A percentile compares a stretch with the other conserved stretches of the same genome.
These are phyloP conservation scores for Pseudomyrmex flavicornis DNA, from an alignment of 1,140 invertebrate genomes.

Conservation along the genomic window DNA sequence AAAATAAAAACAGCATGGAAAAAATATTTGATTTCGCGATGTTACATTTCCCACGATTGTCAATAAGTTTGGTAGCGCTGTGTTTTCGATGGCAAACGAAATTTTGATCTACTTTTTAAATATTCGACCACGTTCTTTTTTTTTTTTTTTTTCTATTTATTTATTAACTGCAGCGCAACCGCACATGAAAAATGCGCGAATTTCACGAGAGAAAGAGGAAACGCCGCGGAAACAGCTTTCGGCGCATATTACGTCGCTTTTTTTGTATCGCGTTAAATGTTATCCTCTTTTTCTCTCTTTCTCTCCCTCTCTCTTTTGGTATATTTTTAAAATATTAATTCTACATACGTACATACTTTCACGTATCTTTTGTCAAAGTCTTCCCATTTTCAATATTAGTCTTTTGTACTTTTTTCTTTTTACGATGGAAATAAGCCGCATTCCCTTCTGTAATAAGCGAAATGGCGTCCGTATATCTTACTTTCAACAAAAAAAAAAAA, in stretches of 20 bases:
- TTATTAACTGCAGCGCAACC: neutral
- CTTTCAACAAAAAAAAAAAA: neutral
- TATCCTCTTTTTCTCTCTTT: neutral
- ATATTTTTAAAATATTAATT: neutral
- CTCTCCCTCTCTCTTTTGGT: neutral
- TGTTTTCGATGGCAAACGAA: constrained; percentile 15
- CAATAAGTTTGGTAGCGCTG: constrained; percentile 10
- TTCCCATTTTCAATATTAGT: neutral
- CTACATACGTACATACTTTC: too few relatives aligned
- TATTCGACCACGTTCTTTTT: neutral
- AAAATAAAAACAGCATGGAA: too few relatives aligned
- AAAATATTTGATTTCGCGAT: neutral
- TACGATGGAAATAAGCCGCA: neutral
- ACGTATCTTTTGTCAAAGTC: neutral
- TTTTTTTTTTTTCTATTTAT: neutral
- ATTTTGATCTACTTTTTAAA: neutral
- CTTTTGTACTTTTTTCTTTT: neutral
- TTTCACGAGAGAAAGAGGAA: constrained; percentile 19
- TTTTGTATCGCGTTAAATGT: neutral
- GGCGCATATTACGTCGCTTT: neutral
- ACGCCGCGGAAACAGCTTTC: neutral
- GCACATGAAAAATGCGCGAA: constrained; percentile 47
- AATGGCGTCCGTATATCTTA: neutral
- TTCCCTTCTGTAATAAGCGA: neutral
- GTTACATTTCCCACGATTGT: constrained; percentile 15